Evolutionary conservation across 2,888 invertebrate species (phyloP).

Genomic region (Ellobium chinense): DNA sequence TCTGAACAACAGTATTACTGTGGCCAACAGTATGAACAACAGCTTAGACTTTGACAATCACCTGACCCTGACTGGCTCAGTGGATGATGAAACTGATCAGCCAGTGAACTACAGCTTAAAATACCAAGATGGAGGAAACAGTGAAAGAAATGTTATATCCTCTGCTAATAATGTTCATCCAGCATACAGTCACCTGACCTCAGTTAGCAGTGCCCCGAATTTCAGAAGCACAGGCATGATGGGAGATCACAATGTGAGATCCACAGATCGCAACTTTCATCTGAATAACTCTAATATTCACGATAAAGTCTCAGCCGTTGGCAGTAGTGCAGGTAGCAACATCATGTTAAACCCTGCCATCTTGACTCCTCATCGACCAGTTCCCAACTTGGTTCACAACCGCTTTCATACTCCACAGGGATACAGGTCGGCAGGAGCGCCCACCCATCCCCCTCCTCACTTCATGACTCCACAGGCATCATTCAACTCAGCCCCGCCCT

Average conservation of each 20-base stretch:
- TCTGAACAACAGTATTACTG: conserved; percentile 24
- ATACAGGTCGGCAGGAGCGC: background rate
- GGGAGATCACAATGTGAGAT: background rate
- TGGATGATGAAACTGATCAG: conserved; percentile 54
- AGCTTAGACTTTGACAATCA: conserved; percentile 1
- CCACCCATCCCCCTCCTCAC: background rate
- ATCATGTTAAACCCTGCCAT: conserved; percentile 4
- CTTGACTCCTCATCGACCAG: conserved; percentile 19
- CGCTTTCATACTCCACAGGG: conserved; percentile 44
- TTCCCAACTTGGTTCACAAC: conserved; percentile 49
- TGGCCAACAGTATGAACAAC: background rate
- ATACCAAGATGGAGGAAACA: conserved; percentile 51
- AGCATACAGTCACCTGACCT: conserved; percentile 2
- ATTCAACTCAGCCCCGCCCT: background rate
- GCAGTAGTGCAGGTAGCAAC: background rate
- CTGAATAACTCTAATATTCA: background rate
- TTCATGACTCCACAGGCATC: conserved; percentile 7
- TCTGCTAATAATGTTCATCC: background rate
- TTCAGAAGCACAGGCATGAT: background rate
- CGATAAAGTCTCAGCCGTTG: background rate
- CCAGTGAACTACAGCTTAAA: conserved; percentile 72
- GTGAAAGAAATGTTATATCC: conserved; percentile 18
- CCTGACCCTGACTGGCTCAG: background rate
- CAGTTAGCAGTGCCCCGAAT: background rate
- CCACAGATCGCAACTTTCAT: background rate